These are phyloP conservation scores for Actias luna DNA, from an alignment of 2,888 invertebrate species.

Conservation along the genomic window DNA sequence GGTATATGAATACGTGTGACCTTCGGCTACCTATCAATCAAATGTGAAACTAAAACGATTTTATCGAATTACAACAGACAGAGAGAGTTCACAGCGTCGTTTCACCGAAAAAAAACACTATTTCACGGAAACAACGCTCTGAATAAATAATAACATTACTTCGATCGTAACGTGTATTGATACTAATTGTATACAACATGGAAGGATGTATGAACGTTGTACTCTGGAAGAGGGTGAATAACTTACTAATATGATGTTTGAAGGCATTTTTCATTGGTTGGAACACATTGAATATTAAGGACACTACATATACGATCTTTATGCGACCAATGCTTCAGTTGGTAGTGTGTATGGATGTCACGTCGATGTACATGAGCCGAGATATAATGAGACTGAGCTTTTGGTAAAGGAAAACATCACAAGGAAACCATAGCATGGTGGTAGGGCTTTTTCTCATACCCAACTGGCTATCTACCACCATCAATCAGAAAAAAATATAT, in stretches of 20 bases:
- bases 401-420: no score
- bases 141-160: conserved; percentile 50
- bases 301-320: no score
- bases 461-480: no score
- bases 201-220: not conserved
- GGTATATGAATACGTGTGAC: not conserved
- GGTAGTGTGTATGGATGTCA: no score
- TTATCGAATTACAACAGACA: conserved; percentile 10
- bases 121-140: conserved; percentile 44
- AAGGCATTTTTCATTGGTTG: not conserved
- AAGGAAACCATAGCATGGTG: no score
- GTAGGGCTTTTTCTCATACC: no score
- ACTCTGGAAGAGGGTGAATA: not conserved
- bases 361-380: no score
- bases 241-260: not conserved
- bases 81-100: not conserved
- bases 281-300: no score
- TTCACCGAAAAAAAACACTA: conserved; percentile 15
- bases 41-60: conserved; percentile 14
- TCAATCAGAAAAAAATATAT: no score
- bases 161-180: conserved; percentile 6
- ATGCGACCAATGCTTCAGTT: no score
- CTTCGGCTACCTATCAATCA: not conserved
- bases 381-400: no score
- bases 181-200: not conserved